phyloP scores from a whole-genome alignment of 2,113 vertebrate genomes.

The Chiloscyllium plagiosum region DNA sequence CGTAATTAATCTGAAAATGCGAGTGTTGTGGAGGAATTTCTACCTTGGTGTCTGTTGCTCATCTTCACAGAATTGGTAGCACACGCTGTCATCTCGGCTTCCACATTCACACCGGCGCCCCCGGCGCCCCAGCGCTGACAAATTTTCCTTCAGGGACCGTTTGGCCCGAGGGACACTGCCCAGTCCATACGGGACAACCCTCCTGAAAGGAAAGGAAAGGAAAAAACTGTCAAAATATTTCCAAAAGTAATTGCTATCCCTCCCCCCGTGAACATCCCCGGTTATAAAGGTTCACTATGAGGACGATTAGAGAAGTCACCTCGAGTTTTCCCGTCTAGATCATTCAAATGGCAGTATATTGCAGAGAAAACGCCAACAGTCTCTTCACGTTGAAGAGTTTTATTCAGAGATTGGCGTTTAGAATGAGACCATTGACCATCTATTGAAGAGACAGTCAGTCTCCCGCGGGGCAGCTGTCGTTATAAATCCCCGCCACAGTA shows the following conservation, averaged over 20 bases:
- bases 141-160: slow-evolving; percentile 61
- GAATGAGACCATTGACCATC: neutral
- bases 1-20: neutral
- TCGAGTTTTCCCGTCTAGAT: neutral
- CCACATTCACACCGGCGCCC: slow-evolving; percentile 68
- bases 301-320: too few species aligned
- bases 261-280: neutral
- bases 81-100: slow-evolving; percentile 65
- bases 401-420: neutral
- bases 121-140: slow-evolving; percentile 35
- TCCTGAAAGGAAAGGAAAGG: slow-evolving; percentile 53
- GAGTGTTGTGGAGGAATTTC: neutral
- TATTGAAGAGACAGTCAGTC: neutral
- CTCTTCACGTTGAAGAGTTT: neutral
- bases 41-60: neutral
- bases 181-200: slow-evolving; percentile 83
- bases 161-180: slow-evolving; percentile 72
- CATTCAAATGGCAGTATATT: neutral
- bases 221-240: too few species aligned
- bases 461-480: slow-evolving; percentile 49
- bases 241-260: too few species aligned
- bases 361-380: neutral
- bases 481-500: slow-evolving; percentile 47
- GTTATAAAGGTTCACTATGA: too few species aligned
- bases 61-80: slow-evolving; percentile 69